Evolutionary conservation across 2,888 invertebrate species (phyloP).

Genomic region (Eupithecia abbreviata): DNA sequence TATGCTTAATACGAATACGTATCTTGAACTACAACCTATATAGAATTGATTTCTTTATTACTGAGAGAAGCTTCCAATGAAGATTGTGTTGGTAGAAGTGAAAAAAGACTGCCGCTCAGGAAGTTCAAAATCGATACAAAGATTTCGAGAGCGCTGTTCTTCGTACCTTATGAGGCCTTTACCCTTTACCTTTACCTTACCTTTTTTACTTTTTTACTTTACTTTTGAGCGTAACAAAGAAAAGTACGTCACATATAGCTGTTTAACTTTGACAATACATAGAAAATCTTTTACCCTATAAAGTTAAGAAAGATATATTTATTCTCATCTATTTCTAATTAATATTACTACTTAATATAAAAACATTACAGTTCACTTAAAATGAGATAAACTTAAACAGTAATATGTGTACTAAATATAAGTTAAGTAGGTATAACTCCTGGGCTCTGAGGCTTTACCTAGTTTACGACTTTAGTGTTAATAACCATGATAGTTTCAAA

Average conservation of each 20-base stretch:
- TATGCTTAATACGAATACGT: neutral
- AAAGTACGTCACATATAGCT: neutral
- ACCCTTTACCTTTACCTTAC: too few relatives aligned
- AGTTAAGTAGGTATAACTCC: too few relatives aligned
- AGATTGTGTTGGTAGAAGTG: neutral
- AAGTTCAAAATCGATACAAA: neutral
- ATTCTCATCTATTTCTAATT: too few relatives aligned
- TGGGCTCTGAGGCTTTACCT: too few relatives aligned
- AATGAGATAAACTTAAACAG: too few relatives aligned
- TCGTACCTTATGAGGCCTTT: neutral
- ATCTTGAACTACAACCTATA: neutral
- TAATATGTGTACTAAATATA: too few relatives aligned
- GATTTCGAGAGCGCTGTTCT: neutral
- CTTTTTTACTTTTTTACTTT: too few relatives aligned
- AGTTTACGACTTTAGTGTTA: too few relatives aligned
- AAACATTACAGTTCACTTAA: too few relatives aligned
- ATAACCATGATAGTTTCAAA: too few relatives aligned
- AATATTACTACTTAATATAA: too few relatives aligned
- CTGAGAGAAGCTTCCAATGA: neutral
- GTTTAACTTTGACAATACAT: neutral
- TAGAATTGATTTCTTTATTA: neutral
- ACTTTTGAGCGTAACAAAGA: neutral
- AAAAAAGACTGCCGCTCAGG: neutral
- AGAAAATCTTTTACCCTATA: neutral
- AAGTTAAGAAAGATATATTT: too few relatives aligned